Evolutionary conservation across 2,113 vertebrate species (phyloP).

Genomic region (Sylvia atricapilla): DNA sequence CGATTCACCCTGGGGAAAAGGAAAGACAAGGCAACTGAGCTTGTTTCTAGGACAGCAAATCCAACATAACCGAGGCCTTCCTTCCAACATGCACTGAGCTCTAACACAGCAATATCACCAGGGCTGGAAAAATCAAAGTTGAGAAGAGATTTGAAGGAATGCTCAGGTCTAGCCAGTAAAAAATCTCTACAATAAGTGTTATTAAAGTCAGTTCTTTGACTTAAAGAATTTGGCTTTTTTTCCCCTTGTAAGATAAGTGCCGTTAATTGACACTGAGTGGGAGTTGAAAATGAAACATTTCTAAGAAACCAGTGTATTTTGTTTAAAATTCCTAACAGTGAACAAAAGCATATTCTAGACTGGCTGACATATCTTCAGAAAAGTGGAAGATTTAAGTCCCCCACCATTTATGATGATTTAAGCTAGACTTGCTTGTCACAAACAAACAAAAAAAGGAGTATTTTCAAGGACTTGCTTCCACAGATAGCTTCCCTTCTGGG

Average conservation of each 20-base stretch:
- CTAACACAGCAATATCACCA: background rate
- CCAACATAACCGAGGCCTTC: background rate
- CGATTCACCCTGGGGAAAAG: slow-evolving; percentile 85
- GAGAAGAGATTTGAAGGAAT: background rate
- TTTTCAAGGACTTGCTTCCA: background rate
- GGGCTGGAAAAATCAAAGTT: background rate
- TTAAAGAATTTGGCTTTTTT: background rate
- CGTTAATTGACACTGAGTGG: background rate
- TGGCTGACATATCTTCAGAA: background rate
- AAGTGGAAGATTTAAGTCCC: background rate
- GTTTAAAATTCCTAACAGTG: background rate
- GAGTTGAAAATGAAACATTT: background rate
- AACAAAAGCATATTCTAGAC: background rate
- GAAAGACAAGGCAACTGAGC: slow-evolving; percentile 1
- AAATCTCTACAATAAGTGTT: background rate
- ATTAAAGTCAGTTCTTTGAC: background rate
- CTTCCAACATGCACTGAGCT: accelerated
- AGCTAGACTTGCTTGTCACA: background rate
- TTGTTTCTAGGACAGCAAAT: background rate
- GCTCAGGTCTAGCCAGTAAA: background rate
- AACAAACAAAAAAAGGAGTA: background rate
- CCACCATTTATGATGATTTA: background rate
- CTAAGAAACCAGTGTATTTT: background rate
- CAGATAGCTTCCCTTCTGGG: background rate
- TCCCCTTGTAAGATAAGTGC: background rate